Base-by-base conservation (phyloP, 2,113 vertebrate genomes). In the Rhinichthys klamathensis region DNA sequence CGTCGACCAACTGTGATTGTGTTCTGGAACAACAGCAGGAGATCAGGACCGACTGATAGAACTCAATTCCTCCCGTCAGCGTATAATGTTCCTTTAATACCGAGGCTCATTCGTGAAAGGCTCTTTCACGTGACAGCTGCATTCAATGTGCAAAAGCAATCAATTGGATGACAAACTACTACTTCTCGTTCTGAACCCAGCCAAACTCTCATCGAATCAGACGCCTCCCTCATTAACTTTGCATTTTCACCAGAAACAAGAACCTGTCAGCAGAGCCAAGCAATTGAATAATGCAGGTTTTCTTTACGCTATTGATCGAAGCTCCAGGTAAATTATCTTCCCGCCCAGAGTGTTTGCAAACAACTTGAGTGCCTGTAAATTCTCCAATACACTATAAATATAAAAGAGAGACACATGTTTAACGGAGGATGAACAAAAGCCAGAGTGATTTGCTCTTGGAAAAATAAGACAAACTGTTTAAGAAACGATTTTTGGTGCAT, bases 291-390 rank as follows among this genome's bases (percentile, higher is more conserved):
- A 81, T 70, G 60, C 30, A 76, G 23, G 18, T 81, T 78, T 84
- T 76, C 58, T 65, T 82, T 63, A 44, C 30, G 38, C 18, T 69
- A 87, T 85, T 61, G 77, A 84, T 81, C 67, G 32, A 58, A 27
- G 61, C 75, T 79, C 74, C 83, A 85, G 75, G 61, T 69, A 67
- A 79, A 73, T 83, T 41, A 65, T 61, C 56, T 65, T 49, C 44
- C 60, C 16, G 1, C 58, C 38, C 35, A 2, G 16, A 69, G 44
- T 69, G 60, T 38, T 65, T 25, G 61, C 49, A 30, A 84, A 35
- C 61, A 56, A 15, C 35, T 61, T 78, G 23, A 70, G 10, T 56
- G 51, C 2, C 38, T 84, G 75, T 85, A 79, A 67, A 77, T 67
- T 54, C 83, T 67, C 44, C 30, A 16, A 46, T 67, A 35, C 27